Percentiles rank a stretch among this genome's conserved stretches.
These are phyloP conservation scores for Camelus dromedarius DNA, from an alignment of 2,113 vertebrate genomes.

Conservation along the genomic window DNA sequence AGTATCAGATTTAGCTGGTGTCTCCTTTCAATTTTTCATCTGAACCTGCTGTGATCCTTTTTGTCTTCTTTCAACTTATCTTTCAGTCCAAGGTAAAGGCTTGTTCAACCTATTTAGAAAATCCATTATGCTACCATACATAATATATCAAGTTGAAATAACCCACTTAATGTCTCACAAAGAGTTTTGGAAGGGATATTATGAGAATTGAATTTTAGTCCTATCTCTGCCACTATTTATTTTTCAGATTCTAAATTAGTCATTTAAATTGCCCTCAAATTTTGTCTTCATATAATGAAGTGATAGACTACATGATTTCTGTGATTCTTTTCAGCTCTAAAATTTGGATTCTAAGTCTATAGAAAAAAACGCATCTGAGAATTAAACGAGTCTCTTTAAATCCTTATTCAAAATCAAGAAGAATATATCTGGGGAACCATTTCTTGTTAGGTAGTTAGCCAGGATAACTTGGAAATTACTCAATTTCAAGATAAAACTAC, in stretches of 20 bases:
- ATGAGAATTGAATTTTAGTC: slow-evolving; percentile 8
- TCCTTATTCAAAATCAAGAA: not conserved
- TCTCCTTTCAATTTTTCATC: slow-evolving; percentile 68
- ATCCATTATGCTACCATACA: slow-evolving; percentile 45
- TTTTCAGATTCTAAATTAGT: not conserved
- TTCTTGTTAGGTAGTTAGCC: not conserved
- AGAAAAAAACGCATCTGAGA: not conserved
- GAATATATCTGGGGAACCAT: not conserved
- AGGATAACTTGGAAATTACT: not conserved
- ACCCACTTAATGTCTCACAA: not conserved
- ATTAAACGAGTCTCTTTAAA: not conserved
- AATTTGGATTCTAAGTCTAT: not conserved
- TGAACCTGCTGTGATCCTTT: slow-evolving; percentile 70
- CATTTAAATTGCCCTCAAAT: not conserved
- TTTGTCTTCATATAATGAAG: not conserved
- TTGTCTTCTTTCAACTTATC: slow-evolving; percentile 46
- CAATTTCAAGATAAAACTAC: not conserved
- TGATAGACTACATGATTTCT: not conserved
- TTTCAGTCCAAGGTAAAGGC: slow-evolving; percentile 70
- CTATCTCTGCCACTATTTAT: not conserved
- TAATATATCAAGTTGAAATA: slow-evolving; percentile 73
- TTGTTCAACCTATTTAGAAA: slow-evolving; percentile 62
- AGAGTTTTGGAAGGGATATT: not conserved
- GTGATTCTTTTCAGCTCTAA: not conserved
- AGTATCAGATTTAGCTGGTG: not conserved